Percentiles rank a stretch among this genome's conserved stretches.
Conservation (phyloP, 1,140 invertebrate species). For the Psilanteris sp. region DNA sequence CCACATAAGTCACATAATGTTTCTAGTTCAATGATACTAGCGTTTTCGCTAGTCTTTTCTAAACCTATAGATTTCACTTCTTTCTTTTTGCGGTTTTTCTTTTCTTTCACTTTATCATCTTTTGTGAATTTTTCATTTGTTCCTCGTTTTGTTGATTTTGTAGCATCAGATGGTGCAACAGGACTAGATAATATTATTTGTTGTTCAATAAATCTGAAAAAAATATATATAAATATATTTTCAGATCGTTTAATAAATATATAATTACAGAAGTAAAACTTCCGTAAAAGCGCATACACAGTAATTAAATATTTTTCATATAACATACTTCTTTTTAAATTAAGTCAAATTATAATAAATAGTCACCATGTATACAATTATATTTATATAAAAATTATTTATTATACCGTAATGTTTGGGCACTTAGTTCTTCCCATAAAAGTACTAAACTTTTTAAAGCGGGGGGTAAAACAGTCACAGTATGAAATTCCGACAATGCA, state of each 20-base stretch:
- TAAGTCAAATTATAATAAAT: no score
- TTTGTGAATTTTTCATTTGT: slow-evolving; percentile 70
- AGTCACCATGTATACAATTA: no score
- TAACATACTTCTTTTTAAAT: no score
- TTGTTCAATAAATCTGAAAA: slow-evolving; percentile 80
- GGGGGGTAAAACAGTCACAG: slow-evolving; percentile 88
- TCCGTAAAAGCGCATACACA: no score
- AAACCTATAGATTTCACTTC: slow-evolving; percentile 75
- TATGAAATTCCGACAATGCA: slow-evolving; percentile 78
- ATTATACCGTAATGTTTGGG: slow-evolving; percentile 83
- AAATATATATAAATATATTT: no score
- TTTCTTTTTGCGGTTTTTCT: slow-evolving; percentile 82
- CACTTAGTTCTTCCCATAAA: slow-evolving; percentile 93
- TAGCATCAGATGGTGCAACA: slow-evolving; percentile 69
- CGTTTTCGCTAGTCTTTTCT: slow-evolving; percentile 59
- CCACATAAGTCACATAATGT: slow-evolving; percentile 94
- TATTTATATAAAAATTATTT: no score
- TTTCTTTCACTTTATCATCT: slow-evolving; percentile 79
- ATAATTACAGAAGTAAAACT: no score
- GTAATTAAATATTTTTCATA: no score
- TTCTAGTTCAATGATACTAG: slow-evolving; percentile 77
- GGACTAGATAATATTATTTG: slow-evolving; percentile 80
- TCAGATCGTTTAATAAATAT: no score
- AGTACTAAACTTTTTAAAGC: slow-evolving; percentile 90
- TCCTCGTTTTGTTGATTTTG: slow-evolving; percentile 75